phyloP scores from a whole-genome alignment of 2,888 invertebrate genomes.

The Globia sparganii region DNA sequence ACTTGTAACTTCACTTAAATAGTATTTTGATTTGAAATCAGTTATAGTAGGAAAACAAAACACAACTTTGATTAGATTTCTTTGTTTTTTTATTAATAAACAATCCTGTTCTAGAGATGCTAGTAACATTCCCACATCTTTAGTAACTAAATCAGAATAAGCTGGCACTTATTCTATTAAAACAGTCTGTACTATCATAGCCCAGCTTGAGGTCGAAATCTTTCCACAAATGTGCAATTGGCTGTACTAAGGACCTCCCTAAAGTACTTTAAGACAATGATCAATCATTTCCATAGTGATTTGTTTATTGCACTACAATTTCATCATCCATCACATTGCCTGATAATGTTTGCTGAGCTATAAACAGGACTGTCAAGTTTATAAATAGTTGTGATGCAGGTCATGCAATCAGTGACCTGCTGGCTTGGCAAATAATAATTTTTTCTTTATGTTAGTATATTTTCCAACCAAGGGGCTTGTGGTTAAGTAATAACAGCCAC shows the following conservation, averaged over 20 bases:
- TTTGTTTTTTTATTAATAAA: background rate
- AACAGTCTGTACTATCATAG: background rate
- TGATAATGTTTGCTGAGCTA: background rate
- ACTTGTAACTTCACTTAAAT: background rate
- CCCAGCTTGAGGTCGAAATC: background rate
- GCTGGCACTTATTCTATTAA: background rate
- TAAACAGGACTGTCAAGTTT: constrained; percentile 10
- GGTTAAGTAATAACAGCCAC: background rate
- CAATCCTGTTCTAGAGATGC: background rate
- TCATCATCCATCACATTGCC: constrained; percentile 32
- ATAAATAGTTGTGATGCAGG: constrained; percentile 41
- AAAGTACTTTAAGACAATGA: background rate
- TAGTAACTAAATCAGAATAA: background rate
- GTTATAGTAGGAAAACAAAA: background rate
- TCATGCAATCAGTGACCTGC: background rate
- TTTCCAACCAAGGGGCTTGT: background rate
- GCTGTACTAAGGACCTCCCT: background rate
- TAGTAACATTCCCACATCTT: too few relatives aligned
- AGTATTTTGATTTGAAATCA: background rate
- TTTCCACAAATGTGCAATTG: background rate
- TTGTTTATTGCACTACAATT: constrained; percentile 45
- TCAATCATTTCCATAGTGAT: background rate
- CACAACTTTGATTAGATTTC: background rate
- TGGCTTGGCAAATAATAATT: background rate
- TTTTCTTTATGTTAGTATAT: background rate